These are phyloP conservation scores for Euphydryas editha DNA, from an alignment of 2,888 invertebrate species.

Conservation along the genomic window DNA sequence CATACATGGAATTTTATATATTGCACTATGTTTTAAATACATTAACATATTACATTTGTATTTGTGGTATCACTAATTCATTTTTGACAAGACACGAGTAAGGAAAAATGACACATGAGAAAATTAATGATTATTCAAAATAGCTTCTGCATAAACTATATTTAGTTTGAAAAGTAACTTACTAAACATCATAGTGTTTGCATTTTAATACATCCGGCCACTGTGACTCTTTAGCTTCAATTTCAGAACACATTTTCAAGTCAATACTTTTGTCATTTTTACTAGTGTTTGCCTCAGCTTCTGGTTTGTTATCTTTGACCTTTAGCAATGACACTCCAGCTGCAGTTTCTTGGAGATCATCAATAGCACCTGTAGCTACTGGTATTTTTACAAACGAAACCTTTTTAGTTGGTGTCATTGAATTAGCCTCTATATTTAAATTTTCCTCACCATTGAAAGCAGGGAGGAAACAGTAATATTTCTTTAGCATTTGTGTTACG, in stretches of 20 bases:
- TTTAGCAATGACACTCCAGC: conserved; percentile 24
- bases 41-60: no score
- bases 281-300: conserved; percentile 60
- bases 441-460: conserved; percentile 73
- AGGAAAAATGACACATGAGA: no score
- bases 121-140: no score
- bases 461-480: conserved; percentile 81
- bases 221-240: conserved; percentile 62
- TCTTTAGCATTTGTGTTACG: conserved; percentile 85
- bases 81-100: no score
- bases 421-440: conserved; percentile 55
- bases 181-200: conserved; percentile 89
- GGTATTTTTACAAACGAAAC: conserved; percentile 73
- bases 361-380: conserved; percentile 32
- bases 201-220: conserved; percentile 87
- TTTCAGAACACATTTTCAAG: conserved; percentile 62
- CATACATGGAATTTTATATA: no score
- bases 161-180: no score
- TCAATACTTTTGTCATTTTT: conserved; percentile 61
- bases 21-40: no score
- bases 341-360: conserved; percentile 41
- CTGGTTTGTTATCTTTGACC: conserved; percentile 38
- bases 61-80: no score
- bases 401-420: conserved; percentile 70
- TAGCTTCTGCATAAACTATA: no score